phyloP scores from a whole-genome alignment of 2,888 invertebrate species.

The Ametastegia equiseti region DNA sequence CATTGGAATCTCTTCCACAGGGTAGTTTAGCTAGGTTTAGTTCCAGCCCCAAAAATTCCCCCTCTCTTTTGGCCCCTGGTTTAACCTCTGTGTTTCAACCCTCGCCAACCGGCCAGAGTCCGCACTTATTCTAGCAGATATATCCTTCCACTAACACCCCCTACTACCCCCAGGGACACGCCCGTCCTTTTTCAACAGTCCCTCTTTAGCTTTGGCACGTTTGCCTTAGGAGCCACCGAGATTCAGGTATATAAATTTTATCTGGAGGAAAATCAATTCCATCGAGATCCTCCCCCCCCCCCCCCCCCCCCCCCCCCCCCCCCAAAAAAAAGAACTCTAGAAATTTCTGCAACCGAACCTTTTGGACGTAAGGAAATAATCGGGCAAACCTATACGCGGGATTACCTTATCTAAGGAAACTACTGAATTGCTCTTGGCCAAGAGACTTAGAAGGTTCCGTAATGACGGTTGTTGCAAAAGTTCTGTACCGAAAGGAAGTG shows the following conservation, averaged over 20 bases:
- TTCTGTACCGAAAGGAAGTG: too few relatives aligned
- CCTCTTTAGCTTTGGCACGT: constrained; percentile 44
- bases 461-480: too few relatives aligned
- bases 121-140: constrained; percentile 24
- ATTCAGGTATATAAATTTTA: constrained; percentile 46
- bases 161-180: constrained; percentile 1
- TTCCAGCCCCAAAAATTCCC: constrained; percentile 36
- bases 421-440: too few relatives aligned
- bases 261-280: constrained; percentile 37
- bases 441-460: too few relatives aligned
- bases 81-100: constrained; percentile 44
- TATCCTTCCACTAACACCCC: neutral
- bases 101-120: constrained; percentile 38
- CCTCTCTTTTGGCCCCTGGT: neutral
- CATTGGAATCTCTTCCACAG: constrained; percentile 47
- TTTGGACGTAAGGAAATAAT: too few relatives aligned
- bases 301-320: too few relatives aligned
- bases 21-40: constrained; percentile 42
- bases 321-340: too few relatives aligned
- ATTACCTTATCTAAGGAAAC: too few relatives aligned
- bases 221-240: neutral
- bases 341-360: too few relatives aligned
- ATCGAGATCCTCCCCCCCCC: neutral
- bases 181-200: constrained; percentile 17
- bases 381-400: too few relatives aligned